phyloP scores from a whole-genome alignment of 2,113 vertebrate genomes.

The Mobula hypostoma region DNA sequence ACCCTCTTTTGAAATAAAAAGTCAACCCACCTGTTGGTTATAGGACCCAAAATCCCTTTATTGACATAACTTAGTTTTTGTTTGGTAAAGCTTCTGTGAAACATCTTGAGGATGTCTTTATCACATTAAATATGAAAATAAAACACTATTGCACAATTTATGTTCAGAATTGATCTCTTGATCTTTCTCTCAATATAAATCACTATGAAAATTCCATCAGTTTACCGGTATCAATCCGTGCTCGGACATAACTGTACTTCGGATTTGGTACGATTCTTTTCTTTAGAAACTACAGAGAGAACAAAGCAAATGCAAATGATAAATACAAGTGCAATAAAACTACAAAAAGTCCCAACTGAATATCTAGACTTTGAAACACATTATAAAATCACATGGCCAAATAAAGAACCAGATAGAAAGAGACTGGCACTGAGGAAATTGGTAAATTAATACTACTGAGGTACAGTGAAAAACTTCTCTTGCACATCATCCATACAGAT shows the following conservation, averaged over 20 bases:
- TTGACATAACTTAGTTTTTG: too few species aligned
- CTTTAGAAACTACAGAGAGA: constrained; percentile 65
- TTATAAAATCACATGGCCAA: neutral
- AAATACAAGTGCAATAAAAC: neutral
- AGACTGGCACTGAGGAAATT: neutral
- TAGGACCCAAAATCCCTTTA: too few species aligned
- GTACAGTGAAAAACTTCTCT: too few species aligned
- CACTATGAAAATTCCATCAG: neutral
- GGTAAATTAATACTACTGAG: neutral
- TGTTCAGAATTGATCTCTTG: neutral
- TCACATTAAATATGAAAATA: too few species aligned
- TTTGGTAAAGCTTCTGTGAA: too few species aligned
- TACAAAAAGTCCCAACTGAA: neutral
- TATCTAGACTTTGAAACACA: neutral
- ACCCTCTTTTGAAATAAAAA: too few species aligned
- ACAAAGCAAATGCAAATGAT: constrained; percentile 39
- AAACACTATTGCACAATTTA: neutral
- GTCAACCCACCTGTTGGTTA: too few species aligned
- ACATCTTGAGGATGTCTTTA: too few species aligned
- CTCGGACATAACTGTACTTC: constrained; percentile 76
- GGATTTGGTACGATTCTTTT: constrained; percentile 80
- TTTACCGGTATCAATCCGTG: constrained; percentile 82
- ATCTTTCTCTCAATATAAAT: neutral
- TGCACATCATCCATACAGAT: too few species aligned
- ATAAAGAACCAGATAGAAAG: neutral